Percentiles rank a stretch among this genome's conserved stretches.
Evolutionary conservation across 2,888 invertebrate species (phyloP).

Genomic region (Eupelmus urozonus): DNA sequence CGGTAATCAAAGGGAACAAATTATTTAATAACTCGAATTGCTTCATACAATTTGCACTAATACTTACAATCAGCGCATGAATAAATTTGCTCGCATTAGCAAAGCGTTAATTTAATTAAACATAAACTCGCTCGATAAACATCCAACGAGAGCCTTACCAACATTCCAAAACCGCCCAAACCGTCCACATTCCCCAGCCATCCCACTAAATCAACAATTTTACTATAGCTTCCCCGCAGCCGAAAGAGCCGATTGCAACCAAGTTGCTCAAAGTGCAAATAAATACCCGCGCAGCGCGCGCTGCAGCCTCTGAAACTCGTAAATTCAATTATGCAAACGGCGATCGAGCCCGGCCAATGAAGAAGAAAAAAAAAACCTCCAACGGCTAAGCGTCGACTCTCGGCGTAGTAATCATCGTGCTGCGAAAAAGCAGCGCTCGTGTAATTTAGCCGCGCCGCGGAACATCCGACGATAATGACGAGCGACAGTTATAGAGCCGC

Average conservation of each 20-base stretch:
- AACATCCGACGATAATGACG: conserved; percentile 49
- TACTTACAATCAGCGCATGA: too few species aligned
- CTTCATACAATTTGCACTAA: too few species aligned
- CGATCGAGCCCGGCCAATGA: conserved; percentile 13
- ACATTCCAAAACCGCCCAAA: conserved; percentile 19
- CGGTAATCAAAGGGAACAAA: too few species aligned
- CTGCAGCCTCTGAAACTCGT: conserved; percentile 31
- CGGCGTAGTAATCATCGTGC: conserved; percentile 38
- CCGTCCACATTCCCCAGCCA: background rate
- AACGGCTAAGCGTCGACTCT: background rate
- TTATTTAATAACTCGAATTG: too few species aligned
- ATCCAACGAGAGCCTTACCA: conserved; percentile 20
- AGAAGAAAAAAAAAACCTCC: background rate
- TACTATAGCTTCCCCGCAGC: background rate
- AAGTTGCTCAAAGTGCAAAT: conserved; percentile 43
- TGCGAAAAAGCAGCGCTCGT: conserved; percentile 15
- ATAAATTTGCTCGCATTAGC: too few species aligned
- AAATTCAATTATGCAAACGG: conserved; percentile 58
- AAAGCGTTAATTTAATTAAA: conserved; percentile 18
- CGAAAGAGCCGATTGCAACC: conserved; percentile 18
- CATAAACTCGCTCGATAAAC: conserved; percentile 3
- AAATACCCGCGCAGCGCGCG: conserved; percentile 7
- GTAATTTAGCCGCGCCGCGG: conserved; percentile 28
- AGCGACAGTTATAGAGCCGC: conserved; percentile 46
- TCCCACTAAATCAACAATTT: conserved; percentile 40